Conservation (phyloP, 2,797 vertebrate species). For the Pygocentrus nattereri region DNA sequence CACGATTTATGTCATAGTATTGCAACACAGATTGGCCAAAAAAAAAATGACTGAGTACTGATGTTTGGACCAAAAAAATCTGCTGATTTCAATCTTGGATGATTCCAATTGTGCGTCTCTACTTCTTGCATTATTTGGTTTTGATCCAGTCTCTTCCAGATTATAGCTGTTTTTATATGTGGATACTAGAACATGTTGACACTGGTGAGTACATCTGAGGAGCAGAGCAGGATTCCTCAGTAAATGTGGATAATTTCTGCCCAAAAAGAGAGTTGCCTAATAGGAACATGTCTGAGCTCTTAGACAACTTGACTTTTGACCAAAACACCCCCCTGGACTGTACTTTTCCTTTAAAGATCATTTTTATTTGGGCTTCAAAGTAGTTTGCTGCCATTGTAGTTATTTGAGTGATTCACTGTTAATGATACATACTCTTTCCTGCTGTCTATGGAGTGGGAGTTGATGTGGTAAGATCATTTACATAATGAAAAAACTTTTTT, state of each 20-base stretch:
- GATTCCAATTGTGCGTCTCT: too few relatives aligned
- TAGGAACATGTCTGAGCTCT: background rate
- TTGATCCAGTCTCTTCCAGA: background rate
- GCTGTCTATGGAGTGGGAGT: conserved; percentile 61
- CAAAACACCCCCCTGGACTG: too few relatives aligned
- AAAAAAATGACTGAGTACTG: too few relatives aligned
- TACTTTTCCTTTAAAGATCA: too few relatives aligned
- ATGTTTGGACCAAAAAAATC: too few relatives aligned
- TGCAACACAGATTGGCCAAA: too few relatives aligned
- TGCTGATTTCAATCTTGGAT: too few relatives aligned
- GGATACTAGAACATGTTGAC: too few relatives aligned
- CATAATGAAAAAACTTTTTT: conserved; percentile 7
- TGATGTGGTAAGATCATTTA: conserved; percentile 65
- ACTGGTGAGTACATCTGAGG: too few relatives aligned
- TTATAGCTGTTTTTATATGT: background rate
- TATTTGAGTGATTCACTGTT: background rate
- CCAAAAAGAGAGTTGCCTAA: background rate
- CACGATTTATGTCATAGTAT: too few relatives aligned
- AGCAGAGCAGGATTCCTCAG: background rate
- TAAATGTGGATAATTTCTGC: background rate
- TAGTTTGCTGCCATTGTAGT: background rate
- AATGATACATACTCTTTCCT: conserved; percentile 52
- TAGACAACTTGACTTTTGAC: too few relatives aligned
- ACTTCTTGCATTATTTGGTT: too few relatives aligned
- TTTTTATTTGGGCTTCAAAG: background rate